Conservation (phyloP, 53 echinoderm and acorn worm species). For the Patiria pectinifera region DNA sequence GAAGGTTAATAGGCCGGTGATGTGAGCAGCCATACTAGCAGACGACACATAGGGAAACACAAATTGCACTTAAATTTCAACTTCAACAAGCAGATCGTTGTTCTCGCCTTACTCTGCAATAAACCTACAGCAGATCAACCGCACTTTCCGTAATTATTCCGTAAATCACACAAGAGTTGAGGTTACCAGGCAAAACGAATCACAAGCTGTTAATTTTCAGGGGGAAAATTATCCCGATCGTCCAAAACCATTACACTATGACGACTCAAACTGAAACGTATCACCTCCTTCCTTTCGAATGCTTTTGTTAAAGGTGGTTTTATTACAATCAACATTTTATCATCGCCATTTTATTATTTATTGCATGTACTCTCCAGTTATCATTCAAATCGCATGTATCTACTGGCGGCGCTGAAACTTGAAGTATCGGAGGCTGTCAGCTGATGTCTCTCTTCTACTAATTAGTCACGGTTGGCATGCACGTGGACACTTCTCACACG, state of each 20-base stretch:
- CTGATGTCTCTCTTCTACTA: conserved; percentile 12
- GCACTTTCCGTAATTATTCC: conserved; percentile 19
- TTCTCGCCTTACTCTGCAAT: not conserved
- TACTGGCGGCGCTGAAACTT: not conserved
- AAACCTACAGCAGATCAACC: not conserved
- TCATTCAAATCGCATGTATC: not conserved
- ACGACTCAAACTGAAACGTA: not conserved
- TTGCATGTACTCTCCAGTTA: not conserved
- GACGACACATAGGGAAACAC: not conserved
- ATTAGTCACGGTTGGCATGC: conserved; percentile 33
- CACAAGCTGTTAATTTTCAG: not conserved
- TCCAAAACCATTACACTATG: not conserved
- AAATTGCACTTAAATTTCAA: not conserved
- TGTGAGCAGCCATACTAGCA: not conserved
- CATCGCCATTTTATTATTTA: not conserved
- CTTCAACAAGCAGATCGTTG: not conserved
- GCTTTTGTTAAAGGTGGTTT: not conserved
- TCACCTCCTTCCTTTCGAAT: not conserved
- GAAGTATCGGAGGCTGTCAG: not conserved
- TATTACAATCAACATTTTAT: not conserved
- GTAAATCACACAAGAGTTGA: not conserved
- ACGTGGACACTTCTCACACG: conserved; percentile 6
- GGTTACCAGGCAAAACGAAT: not conserved
- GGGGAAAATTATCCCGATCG: not conserved
- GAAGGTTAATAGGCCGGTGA: not conserved